Evolutionary conservation across 2,113 vertebrate species (phyloP).

Genomic region (Nyctereutes procyonoides): DNA sequence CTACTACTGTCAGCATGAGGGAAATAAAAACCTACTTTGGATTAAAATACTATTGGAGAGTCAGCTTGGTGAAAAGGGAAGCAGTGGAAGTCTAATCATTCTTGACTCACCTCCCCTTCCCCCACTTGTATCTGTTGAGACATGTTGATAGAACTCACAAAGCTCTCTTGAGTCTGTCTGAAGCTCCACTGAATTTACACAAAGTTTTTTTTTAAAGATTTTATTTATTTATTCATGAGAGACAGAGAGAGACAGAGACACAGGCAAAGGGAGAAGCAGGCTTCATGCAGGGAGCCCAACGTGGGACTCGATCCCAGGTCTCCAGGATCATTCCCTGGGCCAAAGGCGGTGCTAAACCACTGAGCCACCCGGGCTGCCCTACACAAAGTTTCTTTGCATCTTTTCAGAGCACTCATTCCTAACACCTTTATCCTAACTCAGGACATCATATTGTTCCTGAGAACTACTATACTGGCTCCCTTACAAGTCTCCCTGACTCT

Average conservation of each 20-base stretch:
- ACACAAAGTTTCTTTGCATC: not conserved
- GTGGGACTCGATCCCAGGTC: no score
- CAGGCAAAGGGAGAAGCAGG: no score
- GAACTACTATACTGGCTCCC: not conserved
- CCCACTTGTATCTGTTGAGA: not conserved
- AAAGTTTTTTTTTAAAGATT: no score
- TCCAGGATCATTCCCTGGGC: no score
- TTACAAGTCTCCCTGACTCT: not conserved
- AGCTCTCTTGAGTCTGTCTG: not conserved
- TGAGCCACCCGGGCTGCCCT: no score
- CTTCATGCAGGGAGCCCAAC: no score
- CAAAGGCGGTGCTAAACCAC: no score
- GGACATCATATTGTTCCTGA: not conserved
- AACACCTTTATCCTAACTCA: not conserved
- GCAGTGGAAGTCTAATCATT: no score
- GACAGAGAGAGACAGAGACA: no score
- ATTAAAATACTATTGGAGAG: no score
- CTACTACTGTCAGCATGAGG: fast-evolving
- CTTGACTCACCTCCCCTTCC: not conserved
- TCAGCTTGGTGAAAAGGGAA: not conserved
- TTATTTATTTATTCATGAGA: no score
- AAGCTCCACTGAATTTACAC: not conserved
- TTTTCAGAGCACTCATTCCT: not conserved
- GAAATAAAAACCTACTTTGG: not conserved
- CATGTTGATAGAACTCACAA: not conserved